These are phyloP conservation scores for Nannobrachium achirus DNA, from an alignment of 2,113 vertebrate species.

Conservation along the genomic window DNA sequence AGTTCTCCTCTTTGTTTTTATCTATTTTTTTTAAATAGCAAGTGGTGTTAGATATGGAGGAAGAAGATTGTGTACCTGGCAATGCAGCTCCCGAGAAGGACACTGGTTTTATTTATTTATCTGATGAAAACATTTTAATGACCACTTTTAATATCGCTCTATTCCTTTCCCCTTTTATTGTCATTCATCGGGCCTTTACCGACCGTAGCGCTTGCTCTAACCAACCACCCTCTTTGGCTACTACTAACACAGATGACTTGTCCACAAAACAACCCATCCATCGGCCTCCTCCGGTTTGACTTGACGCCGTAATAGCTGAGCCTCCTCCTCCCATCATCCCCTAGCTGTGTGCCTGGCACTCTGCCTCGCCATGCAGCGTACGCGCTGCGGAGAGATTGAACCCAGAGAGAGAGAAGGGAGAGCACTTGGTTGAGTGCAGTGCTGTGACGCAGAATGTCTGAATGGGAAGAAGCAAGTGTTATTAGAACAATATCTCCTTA, in stretches of 20 bases:
- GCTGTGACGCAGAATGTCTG: slow-evolving; percentile 42
- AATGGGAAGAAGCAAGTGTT: slow-evolving; percentile 26
- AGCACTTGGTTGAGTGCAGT: background rate
- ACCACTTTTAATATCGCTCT: slow-evolving; percentile 16
- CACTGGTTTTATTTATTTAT: slow-evolving; percentile 37
- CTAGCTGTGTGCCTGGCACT: slow-evolving; percentile 38
- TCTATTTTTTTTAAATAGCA: slow-evolving; percentile 4
- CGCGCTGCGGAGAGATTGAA: slow-evolving; percentile 33
- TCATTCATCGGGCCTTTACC: slow-evolving; percentile 6
- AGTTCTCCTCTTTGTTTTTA: background rate
- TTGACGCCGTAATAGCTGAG: slow-evolving; percentile 33
- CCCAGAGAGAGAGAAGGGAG: slow-evolving; percentile 12
- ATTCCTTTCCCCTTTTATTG: slow-evolving; percentile 2
- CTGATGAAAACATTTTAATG: slow-evolving; percentile 21
- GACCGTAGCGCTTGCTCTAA: slow-evolving; percentile 40
- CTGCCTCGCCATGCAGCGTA: slow-evolving; percentile 30
- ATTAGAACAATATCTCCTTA: slow-evolving; percentile 33
- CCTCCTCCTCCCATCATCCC: slow-evolving; percentile 10
- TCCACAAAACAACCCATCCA: slow-evolving; percentile 20
- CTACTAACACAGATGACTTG: slow-evolving; percentile 53
- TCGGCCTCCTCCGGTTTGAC: slow-evolving; percentile 32
- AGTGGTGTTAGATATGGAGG: slow-evolving; percentile 21
- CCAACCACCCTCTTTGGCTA: slow-evolving; percentile 51
- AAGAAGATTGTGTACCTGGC: slow-evolving; percentile 16
- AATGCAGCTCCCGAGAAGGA: slow-evolving; percentile 33